These are phyloP conservation scores for Cephus spinipes DNA, from an alignment of 2,888 invertebrate genomes.

Conservation along the genomic window DNA sequence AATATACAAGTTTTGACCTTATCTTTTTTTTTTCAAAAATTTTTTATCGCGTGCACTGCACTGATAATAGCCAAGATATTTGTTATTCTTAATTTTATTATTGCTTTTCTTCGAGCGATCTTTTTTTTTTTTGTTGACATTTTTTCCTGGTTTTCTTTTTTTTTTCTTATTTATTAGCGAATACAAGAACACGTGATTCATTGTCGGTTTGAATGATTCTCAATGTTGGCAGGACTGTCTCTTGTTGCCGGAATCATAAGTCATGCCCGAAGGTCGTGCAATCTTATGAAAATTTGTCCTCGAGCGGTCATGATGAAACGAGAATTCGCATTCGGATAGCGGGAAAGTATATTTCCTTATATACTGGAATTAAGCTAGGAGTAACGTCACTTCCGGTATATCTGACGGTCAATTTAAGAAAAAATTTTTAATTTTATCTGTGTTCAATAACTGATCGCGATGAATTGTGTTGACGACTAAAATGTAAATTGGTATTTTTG, in stretches of 20 bases:
- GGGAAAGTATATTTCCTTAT: not conserved
- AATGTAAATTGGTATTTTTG: not conserved
- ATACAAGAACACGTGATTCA: not conserved
- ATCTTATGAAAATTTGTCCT: constrained; percentile 36
- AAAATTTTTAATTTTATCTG: not conserved
- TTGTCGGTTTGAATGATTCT: not conserved
- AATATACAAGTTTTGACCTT: not conserved
- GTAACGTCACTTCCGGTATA: not conserved
- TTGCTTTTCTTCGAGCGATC: not conserved
- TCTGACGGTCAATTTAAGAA: not conserved
- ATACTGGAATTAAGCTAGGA: not conserved
- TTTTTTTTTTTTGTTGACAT: not conserved
- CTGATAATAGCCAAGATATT: not conserved
- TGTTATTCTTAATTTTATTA: not conserved
- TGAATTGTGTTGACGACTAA: not conserved
- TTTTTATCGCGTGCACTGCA: not conserved
- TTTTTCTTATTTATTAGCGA: not conserved
- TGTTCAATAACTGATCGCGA: not conserved
- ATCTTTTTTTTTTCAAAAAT: not conserved
- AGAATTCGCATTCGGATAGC: constrained; percentile 13
- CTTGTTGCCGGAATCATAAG: constrained; percentile 55
- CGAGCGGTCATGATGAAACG: constrained; percentile 25
- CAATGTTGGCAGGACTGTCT: not conserved
- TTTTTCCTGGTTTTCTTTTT: not conserved
- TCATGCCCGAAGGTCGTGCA: constrained; percentile 50